Conservation (phyloP, 2,113 vertebrate species). For the Psilopsiagon aymara region DNA sequence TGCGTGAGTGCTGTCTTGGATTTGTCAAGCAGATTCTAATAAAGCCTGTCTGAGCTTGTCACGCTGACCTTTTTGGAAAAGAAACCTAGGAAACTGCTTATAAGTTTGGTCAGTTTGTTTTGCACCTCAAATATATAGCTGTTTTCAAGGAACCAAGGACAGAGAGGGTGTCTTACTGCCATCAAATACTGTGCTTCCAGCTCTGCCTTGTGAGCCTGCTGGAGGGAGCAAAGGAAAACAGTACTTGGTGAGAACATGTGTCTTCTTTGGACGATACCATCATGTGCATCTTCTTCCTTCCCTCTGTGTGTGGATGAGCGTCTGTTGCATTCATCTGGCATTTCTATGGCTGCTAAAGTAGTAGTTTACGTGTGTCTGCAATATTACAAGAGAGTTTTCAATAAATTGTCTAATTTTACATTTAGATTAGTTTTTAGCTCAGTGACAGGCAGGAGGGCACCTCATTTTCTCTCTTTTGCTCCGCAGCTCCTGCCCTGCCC, state of each 20-base stretch:
- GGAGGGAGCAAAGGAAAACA: neutral
- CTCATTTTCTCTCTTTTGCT: neutral
- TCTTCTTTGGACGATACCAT: neutral
- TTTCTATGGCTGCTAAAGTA: neutral
- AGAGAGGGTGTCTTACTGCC: neutral
- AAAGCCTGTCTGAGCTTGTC: neutral
- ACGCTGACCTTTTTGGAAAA: neutral
- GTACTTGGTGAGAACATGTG: neutral
- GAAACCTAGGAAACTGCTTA: neutral
- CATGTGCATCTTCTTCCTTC: neutral
- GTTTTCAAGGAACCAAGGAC: neutral
- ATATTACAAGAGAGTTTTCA: neutral
- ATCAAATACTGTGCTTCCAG: neutral
- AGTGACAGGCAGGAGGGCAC: neutral
- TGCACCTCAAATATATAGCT: neutral
- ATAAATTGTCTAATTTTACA: neutral
- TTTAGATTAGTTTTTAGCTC: neutral
- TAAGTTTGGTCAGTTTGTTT: neutral
- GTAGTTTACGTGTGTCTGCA: neutral
- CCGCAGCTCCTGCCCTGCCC: neutral
- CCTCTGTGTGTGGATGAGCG: neutral
- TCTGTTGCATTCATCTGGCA: neutral
- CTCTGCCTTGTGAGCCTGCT: neutral
- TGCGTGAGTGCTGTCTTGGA: neutral
- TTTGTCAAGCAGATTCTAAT: neutral